Percentiles rank a stretch among this genome's conserved stretches.
Conservation (phyloP, 1,140 invertebrate genomes). For the Sinella curviseta region DNA sequence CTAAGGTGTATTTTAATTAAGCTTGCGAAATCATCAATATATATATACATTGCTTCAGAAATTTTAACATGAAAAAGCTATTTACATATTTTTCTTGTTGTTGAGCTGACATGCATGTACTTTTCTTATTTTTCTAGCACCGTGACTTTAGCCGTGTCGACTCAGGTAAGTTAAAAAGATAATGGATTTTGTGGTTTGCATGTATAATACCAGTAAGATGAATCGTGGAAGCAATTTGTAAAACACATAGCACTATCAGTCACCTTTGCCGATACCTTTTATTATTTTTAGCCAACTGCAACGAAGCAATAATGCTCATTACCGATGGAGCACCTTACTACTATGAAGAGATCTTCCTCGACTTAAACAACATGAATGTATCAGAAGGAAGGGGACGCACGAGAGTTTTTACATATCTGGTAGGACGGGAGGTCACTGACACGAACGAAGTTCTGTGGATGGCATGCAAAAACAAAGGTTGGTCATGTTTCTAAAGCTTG, state of each 20-base stretch:
- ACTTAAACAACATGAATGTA: conserved; percentile 53
- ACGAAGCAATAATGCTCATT: conserved; percentile 97
- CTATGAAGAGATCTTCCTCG: conserved; percentile 86
- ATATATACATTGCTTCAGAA: too few species aligned
- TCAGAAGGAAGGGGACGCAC: conserved; percentile 57
- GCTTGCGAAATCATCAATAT: too few species aligned
- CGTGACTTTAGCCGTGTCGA: not conserved
- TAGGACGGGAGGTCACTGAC: conserved; percentile 91
- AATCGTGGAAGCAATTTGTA: too few species aligned
- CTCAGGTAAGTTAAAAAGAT: not conserved
- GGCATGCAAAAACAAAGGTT: conserved; percentile 94
- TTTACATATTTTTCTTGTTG: too few species aligned
- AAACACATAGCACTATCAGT: too few species aligned
- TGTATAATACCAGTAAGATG: too few species aligned
- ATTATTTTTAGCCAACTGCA: conserved; percentile 67
- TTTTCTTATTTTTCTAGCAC: conserved; percentile 14
- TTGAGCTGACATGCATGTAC: too few species aligned
- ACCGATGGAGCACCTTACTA: conserved; percentile 97
- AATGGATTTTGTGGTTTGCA: not conserved
- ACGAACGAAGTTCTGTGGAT: conserved; percentile 91
- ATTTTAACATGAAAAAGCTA: too few species aligned
- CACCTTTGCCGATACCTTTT: too few species aligned
- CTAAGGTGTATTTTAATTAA: too few species aligned
- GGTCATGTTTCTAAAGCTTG: not conserved
- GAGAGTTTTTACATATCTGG: conserved; percentile 94